Evolutionary conservation across 2,888 invertebrate genomes (phyloP).

Genomic region (Orthosia cruda): DNA sequence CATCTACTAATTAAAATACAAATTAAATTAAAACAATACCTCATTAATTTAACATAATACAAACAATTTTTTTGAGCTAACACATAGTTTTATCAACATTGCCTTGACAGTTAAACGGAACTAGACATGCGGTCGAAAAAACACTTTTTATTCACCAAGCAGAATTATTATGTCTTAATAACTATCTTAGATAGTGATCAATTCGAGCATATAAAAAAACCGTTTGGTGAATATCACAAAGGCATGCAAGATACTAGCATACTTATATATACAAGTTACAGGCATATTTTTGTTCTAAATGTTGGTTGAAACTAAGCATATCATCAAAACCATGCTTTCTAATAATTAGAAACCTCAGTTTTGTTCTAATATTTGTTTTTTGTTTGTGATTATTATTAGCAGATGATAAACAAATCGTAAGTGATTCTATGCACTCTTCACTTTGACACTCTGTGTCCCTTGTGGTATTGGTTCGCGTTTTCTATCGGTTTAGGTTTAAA

Average conservation of each 20-base stretch:
- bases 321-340: background rate
- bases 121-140: no score
- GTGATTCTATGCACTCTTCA: conserved; percentile 60
- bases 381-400: conserved; percentile 14
- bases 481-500: background rate
- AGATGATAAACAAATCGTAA: conserved; percentile 44
- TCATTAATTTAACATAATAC: conserved; percentile 1
- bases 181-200: no score
- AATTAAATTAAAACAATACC: background rate
- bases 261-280: no score
- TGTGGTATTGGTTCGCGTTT: conserved; percentile 65
- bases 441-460: conserved; percentile 58
- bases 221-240: no score
- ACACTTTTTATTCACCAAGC: no score
- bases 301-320: background rate
- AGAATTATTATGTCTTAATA: no score
- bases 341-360: background rate
- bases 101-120: background rate
- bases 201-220: no score
- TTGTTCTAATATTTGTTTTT: background rate
- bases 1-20: conserved; percentile 48
- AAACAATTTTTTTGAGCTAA: background rate
- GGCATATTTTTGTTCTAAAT: background rate
- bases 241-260: no score
- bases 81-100: background rate